These are phyloP conservation scores for Caenorhabditis sp. DNA, from an alignment of 2,888 invertebrate genomes.

Conservation along the genomic window DNA sequence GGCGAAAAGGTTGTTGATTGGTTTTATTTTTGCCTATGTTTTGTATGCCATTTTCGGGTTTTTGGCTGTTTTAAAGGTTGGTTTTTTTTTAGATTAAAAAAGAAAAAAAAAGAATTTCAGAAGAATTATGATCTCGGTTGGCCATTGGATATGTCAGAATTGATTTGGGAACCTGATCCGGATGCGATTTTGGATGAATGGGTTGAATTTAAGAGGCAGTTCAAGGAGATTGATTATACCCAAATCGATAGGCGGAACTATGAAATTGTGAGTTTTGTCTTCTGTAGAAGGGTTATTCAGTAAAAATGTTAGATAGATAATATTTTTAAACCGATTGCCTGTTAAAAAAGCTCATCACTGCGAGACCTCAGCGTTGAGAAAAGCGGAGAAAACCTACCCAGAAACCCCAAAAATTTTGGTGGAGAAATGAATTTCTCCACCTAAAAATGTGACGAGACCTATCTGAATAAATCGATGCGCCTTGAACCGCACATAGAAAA, in stretches of 20 bases:
- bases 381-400: too few relatives aligned
- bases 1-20: background rate
- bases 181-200: background rate
- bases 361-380: too few relatives aligned
- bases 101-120: background rate
- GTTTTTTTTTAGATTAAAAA: too few relatives aligned
- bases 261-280: background rate
- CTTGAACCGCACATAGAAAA: too few relatives aligned
- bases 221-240: background rate
- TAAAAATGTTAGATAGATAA: too few relatives aligned
- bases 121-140: background rate
- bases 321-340: too few relatives aligned
- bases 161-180: background rate
- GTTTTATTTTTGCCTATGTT: background rate
- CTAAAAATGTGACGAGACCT: too few relatives aligned
- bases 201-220: background rate
- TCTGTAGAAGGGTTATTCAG: background rate
- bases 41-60: background rate
- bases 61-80: background rate
- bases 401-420: too few relatives aligned
- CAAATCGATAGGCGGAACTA: background rate
- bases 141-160: slow-evolving; percentile 2
- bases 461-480: too few relatives aligned
- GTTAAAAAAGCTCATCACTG: too few relatives aligned
- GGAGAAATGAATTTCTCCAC: too few relatives aligned